phyloP scores from a whole-genome alignment of 2,113 vertebrate species.

The Phaethon lepturus region DNA sequence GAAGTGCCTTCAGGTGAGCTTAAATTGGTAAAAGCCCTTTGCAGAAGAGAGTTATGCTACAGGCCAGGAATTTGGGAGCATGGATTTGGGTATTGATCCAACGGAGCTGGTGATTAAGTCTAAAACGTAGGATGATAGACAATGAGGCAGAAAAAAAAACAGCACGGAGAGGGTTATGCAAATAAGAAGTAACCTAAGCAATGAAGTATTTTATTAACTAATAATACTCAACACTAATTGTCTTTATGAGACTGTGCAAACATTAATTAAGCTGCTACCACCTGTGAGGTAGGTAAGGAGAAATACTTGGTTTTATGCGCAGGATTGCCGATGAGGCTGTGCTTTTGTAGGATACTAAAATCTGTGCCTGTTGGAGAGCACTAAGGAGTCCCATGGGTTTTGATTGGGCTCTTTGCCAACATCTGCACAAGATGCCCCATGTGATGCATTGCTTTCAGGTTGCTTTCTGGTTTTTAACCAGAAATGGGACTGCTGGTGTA shows the following conservation, averaged over 20 bases:
- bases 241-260: background rate
- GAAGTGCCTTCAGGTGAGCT: background rate
- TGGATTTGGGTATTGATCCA: background rate
- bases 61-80: background rate
- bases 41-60: background rate
- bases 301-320: background rate
- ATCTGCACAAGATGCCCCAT: background rate
- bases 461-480: background rate
- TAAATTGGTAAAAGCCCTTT: background rate
- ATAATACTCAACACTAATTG: background rate
- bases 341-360: background rate
- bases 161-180: background rate
- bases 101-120: background rate
- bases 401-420: background rate
- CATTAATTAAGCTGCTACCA: background rate
- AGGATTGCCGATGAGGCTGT: background rate
- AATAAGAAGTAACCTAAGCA: background rate
- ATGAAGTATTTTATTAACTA: conserved; percentile 17
- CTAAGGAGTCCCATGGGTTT: background rate
- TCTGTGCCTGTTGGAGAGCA: background rate
- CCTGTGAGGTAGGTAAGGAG: background rate
- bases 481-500: background rate
- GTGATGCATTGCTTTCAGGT: background rate
- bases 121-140: background rate
- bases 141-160: background rate